Percentiles rank a stretch among this genome's conserved stretches.
phyloP scores from a whole-genome alignment of 1,140 invertebrate genomes.

The Triops longicaudatus region DNA sequence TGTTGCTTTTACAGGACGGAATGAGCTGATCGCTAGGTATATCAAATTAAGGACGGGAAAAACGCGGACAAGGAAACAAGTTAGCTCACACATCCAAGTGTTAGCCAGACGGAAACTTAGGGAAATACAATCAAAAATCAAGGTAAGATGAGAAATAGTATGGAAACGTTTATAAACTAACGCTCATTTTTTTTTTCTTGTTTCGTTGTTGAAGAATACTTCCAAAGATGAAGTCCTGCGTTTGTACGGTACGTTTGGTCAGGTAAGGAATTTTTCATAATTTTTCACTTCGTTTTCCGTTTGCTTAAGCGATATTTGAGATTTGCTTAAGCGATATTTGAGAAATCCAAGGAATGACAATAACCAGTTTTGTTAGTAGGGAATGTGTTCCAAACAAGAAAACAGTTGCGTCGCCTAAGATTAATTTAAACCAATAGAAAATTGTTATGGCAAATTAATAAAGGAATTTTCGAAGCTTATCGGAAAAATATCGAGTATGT shows the following conservation, averaged over 20 bases:
- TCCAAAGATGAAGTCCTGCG: conserved; percentile 31
- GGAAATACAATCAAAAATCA: conserved; percentile 94
- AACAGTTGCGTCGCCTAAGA: too few relatives aligned
- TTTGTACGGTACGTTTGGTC: conserved; percentile 29
- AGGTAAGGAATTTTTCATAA: conserved; percentile 20
- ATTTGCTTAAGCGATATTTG: too few relatives aligned
- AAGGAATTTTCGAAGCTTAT: too few relatives aligned
- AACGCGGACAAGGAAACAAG: conserved; percentile 97
- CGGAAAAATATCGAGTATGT: too few relatives aligned
- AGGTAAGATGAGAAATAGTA: conserved; percentile 54
- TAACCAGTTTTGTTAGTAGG: too few relatives aligned
- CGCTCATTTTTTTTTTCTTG: conserved; percentile 13
- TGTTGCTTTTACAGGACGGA: conserved; percentile 70
- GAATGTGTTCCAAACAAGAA: too few relatives aligned
- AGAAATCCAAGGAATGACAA: too few relatives aligned
- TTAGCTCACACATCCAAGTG: conserved; percentile 99
- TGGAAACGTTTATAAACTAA: background rate
- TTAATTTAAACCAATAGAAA: too few relatives aligned
- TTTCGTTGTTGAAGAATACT: conserved; percentile 27
- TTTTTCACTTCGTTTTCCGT: background rate
- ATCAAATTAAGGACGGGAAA: conserved; percentile 98
- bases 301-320: background rate
- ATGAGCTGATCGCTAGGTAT: conserved; percentile 98
- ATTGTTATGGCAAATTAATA: too few relatives aligned
- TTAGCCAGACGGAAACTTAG: conserved; percentile 92